Conservation (phyloP, 2,888 invertebrate genomes). For the Neocrepidodera transversa region DNA sequence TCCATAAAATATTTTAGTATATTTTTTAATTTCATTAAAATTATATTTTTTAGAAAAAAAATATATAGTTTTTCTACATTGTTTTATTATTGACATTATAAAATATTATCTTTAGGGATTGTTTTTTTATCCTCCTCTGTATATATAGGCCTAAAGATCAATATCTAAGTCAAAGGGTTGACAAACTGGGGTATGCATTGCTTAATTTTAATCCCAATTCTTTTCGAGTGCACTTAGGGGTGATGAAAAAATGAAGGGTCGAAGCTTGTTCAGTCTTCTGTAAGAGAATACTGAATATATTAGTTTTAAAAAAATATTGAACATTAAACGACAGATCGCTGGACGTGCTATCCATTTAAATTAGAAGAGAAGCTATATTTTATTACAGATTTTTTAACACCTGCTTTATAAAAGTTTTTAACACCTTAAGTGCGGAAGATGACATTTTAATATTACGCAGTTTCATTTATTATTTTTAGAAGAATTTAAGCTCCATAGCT, state of each 20-base stretch:
- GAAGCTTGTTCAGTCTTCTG: conserved; percentile 22
- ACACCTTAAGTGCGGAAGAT: too few relatives aligned
- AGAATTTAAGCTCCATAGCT: too few relatives aligned
- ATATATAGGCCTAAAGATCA: conserved; percentile 33
- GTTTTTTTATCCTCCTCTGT: conserved; percentile 12
- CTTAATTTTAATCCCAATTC: conserved; percentile 33
- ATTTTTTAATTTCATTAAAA: background rate
- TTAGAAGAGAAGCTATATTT: background rate
- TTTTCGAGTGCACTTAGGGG: conserved; percentile 29
- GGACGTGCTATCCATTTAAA: background rate
- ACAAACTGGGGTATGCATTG: conserved; percentile 33
- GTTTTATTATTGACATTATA: too few relatives aligned
- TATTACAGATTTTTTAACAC: background rate
- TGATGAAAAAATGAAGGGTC: conserved; percentile 30
- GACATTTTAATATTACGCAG: too few relatives aligned
- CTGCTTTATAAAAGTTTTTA: too few relatives aligned
- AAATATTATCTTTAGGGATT: too few relatives aligned
- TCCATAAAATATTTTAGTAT: background rate
- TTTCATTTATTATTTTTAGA: too few relatives aligned
- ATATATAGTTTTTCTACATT: background rate
- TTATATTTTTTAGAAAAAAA: too few relatives aligned
- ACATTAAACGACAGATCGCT: background rate
- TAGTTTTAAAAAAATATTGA: conserved; percentile 6
- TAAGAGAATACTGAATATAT: conserved; percentile 24
- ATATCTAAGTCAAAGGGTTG: conserved; percentile 37